Evolutionary conservation across 2,888 invertebrate species (phyloP).

Genomic region (Andrena minutula): DNA sequence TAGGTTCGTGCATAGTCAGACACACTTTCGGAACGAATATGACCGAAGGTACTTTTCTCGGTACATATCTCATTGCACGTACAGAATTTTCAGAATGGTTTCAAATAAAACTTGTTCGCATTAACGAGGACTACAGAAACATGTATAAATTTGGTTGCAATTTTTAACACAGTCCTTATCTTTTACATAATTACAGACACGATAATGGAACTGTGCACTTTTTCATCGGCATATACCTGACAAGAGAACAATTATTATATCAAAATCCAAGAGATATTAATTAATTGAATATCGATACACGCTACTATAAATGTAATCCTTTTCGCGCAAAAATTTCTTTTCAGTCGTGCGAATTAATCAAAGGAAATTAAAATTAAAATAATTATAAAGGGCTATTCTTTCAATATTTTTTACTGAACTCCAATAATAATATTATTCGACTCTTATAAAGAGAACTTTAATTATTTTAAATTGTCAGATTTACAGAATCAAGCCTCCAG

Average conservation of each 20-base stretch:
- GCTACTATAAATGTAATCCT: neutral
- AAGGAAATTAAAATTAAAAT: neutral
- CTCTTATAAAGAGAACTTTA: neutral
- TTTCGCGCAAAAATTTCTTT: neutral
- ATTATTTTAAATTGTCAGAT: too few species aligned
- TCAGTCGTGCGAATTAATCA: neutral
- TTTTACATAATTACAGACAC: slow-evolving; percentile 3
- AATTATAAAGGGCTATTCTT: too few species aligned
- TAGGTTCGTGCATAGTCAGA: neutral
- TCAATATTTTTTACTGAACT: too few species aligned
- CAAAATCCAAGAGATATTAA: neutral
- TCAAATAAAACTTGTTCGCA: too few species aligned
- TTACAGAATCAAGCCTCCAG: too few species aligned
- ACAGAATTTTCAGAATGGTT: too few species aligned
- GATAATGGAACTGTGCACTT: slow-evolving; percentile 36
- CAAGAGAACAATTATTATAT: neutral
- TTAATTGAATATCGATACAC: neutral
- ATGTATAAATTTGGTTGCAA: too few species aligned
- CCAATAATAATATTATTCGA: neutral
- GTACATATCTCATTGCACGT: too few species aligned
- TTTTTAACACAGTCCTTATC: too few species aligned
- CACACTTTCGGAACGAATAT: neutral
- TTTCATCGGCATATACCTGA: neutral
- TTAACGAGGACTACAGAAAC: too few species aligned
- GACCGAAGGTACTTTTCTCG: too few species aligned